phyloP scores from a whole-genome alignment of 2,113 vertebrate species.

The Microtus pennsylvanicus region DNA sequence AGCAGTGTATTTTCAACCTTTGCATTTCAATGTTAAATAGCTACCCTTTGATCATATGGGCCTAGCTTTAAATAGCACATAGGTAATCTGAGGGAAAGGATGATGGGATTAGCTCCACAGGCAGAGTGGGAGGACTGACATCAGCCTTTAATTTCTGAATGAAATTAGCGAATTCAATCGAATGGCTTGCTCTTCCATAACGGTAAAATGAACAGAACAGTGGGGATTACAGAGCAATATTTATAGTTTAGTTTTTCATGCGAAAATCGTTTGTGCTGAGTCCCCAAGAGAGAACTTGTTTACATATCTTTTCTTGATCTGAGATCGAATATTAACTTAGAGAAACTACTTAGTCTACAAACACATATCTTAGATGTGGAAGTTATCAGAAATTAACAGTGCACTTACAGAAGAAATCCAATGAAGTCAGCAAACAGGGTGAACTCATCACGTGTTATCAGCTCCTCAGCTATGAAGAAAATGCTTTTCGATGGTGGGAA shows the following conservation, averaged over 20 bases:
- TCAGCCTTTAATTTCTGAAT: slow-evolving; percentile 61
- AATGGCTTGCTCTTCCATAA: background rate
- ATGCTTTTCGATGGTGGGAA: background rate
- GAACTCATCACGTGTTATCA: background rate
- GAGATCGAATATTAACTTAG: slow-evolving; percentile 19
- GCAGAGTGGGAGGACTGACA: background rate
- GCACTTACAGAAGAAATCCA: background rate
- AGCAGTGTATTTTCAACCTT: background rate
- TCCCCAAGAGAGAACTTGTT: slow-evolving; percentile 44
- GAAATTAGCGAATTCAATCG: background rate
- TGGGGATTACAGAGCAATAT: background rate
- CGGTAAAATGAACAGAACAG: background rate
- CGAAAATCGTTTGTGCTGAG: slow-evolving; percentile 24
- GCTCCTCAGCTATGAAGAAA: background rate
- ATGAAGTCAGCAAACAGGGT: background rate
- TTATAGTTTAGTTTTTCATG: background rate
- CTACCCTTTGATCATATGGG: background rate
- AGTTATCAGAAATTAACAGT: slow-evolving; percentile 29
- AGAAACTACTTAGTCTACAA: background rate
- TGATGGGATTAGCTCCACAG: background rate
- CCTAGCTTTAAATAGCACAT: slow-evolving; percentile 22
- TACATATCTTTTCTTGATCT: slow-evolving; percentile 42
- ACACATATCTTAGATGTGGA: background rate
- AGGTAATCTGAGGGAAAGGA: background rate
- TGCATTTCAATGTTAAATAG: background rate